Evolutionary conservation across 2,797 vertebrate genomes (phyloP), one percentile per base, ranked within the genome.

Genomic region (Characodon lateralis): DNA sequence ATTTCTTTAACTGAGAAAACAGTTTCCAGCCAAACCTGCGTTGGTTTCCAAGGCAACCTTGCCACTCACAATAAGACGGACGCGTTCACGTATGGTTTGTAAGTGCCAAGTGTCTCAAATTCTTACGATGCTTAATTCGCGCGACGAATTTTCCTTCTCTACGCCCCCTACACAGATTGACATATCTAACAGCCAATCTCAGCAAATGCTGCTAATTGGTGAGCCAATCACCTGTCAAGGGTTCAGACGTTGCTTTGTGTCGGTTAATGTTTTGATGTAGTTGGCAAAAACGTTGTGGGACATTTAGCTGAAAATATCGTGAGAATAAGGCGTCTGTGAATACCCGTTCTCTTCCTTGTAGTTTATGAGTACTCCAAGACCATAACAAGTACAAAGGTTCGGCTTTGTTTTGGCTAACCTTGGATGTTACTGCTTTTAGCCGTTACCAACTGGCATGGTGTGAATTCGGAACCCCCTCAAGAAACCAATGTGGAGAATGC

Each of bases 261-360:
- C 66, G 5, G 74, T 76, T 85, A 43, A 43, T 94, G 88, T 91
- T 93, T 91, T 92, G 87, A 90, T 93, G 90, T 89, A 82, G 86
- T 76, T 80, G 72, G 69, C 48, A 50, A 79, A 82, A 76, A 81
- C 87, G 81, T 79, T 73, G n/a, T 35, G 31, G 31, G 69, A 58
- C 56, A 9, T 68, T 74, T 28, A 28, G 2, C 39, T 18, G 5
- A 69, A 82, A 75, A 70, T 43, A 41, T 48, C 43, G 18, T 0
- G 41, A n/a, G 46, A 18, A 18, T 1, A 48, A 43, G 48, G n/a
- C 71, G 8, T 77, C n/a, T 35, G 2, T 80, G 20, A 63, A 46
- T 50, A 63, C 58, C 3, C 13, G 7, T n/a, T 71, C 59, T 0
- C 3, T 50, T 63, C 35, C 66, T 48, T 18, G 13, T 31, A 5